phyloP scores from a whole-genome alignment of 2,797 vertebrate species.

The Anguilla obscura region DNA sequence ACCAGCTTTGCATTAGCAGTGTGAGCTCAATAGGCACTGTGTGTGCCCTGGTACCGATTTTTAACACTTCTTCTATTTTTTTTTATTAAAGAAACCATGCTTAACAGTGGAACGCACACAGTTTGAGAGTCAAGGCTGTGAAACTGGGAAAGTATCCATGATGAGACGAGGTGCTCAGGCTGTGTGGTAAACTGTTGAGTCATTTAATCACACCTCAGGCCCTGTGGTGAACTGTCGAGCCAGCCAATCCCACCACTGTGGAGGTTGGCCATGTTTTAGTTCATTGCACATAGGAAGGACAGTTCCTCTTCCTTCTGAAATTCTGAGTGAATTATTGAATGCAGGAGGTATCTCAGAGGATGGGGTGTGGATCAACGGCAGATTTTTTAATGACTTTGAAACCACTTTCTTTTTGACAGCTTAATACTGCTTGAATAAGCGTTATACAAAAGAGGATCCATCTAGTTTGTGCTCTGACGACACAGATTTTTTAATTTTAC shows the following conservation, averaged over 20 bases:
- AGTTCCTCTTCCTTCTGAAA: background rate
- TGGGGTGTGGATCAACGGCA: background rate
- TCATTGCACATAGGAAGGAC: background rate
- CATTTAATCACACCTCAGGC: background rate
- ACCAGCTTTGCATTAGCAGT: background rate
- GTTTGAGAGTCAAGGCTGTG: background rate
- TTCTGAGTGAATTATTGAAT: background rate
- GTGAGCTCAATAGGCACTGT: background rate
- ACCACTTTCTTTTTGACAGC: background rate
- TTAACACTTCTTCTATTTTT: background rate
- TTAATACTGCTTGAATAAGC: background rate
- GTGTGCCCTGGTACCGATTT: background rate
- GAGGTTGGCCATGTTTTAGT: background rate
- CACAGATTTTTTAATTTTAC: conserved; percentile 1
- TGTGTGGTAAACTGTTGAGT: background rate
- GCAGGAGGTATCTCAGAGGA: background rate
- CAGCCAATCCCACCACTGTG: background rate
- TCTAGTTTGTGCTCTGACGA: background rate
- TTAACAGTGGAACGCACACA: background rate
- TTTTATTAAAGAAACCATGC: background rate
- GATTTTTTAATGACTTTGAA: background rate
- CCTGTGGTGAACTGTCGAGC: background rate
- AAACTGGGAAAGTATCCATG: background rate
- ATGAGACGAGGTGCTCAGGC: background rate
- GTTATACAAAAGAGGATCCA: background rate